Evolutionary conservation across 2,888 invertebrate species (phyloP).

Genomic region (Microplitis deprimator): DNA sequence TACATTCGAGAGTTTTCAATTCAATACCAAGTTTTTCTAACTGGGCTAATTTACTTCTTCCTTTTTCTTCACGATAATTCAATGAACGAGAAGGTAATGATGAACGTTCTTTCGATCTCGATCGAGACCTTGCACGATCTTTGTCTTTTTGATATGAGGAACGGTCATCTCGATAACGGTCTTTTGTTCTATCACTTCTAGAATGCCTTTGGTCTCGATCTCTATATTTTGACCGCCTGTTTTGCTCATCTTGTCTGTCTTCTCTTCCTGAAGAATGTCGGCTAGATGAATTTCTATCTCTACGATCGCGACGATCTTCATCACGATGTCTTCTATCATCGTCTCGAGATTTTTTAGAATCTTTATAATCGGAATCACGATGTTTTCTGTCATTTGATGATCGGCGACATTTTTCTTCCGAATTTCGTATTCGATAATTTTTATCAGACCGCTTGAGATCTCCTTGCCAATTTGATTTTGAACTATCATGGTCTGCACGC

Average conservation of each 20-base stretch:
- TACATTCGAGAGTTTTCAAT: slow-evolving; percentile 64
- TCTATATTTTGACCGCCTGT: slow-evolving; percentile 53
- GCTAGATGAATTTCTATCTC: slow-evolving; percentile 53
- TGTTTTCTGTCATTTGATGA: slow-evolving; percentile 59
- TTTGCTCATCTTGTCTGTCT: slow-evolving; percentile 49
- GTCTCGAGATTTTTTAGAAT: slow-evolving; percentile 58
- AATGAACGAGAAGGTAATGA: slow-evolving; percentile 58
- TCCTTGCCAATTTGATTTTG: slow-evolving; percentile 60
- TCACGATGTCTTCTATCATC: slow-evolving; percentile 61
- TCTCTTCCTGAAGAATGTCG: slow-evolving; percentile 43
- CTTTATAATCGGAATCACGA: slow-evolving; percentile 59
- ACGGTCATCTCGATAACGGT: slow-evolving; percentile 65
- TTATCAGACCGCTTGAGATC: slow-evolving; percentile 57
- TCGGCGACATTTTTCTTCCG: slow-evolving; percentile 59
- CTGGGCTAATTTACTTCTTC: slow-evolving; percentile 71
- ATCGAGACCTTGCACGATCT: slow-evolving; percentile 65
- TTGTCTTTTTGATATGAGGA: slow-evolving; percentile 65
- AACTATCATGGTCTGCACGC: slow-evolving; percentile 65
- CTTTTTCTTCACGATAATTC: slow-evolving; percentile 70
- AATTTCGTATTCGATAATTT: slow-evolving; percentile 56
- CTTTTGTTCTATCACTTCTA: slow-evolving; percentile 65
- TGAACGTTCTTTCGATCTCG: slow-evolving; percentile 64
- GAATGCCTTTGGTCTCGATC: slow-evolving; percentile 64
- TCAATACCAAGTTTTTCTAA: slow-evolving; percentile 72
- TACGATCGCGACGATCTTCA: slow-evolving; percentile 63